Conservation (phyloP, 2,888 invertebrate genomes). For the Philonicus albiceps region DNA sequence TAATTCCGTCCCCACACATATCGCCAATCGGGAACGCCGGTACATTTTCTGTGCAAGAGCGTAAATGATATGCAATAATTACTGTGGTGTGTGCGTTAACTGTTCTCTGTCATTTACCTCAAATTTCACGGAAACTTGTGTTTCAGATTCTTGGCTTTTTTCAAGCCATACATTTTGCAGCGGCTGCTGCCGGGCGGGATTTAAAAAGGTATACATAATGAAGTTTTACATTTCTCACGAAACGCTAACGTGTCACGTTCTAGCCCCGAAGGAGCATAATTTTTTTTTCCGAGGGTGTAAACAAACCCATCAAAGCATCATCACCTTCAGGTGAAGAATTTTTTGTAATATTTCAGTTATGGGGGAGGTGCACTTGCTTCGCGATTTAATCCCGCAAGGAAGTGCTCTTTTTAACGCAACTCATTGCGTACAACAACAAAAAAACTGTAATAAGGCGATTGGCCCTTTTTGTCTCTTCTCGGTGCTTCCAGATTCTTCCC, state of each 20-base stretch:
- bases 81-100: constrained; percentile 34
- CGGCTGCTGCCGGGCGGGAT: not conserved
- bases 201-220: not conserved
- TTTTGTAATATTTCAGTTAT: not conserved
- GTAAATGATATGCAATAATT: constrained; percentile 39
- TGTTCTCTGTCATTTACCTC: constrained; percentile 37
- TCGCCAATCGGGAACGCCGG: constrained; percentile 15
- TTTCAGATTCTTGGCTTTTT: not conserved
- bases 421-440: not conserved
- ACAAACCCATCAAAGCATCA: not conserved
- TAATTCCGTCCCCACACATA: constrained; percentile 3
- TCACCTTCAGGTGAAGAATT: not conserved
- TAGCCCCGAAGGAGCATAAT: not conserved
- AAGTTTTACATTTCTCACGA: not conserved
- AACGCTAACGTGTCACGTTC: not conserved
- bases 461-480: not conserved
- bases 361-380: not conserved
- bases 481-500: not conserved
- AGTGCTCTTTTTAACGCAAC: not conserved
- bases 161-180: not conserved
- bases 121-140: constrained; percentile 33
- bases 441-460: not conserved
- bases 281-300: not conserved
- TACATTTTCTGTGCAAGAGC: constrained; percentile 11
- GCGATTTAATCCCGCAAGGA: not conserved